phyloP scores from a whole-genome alignment of 2,113 vertebrate species.

The Clinocottus analis region DNA sequence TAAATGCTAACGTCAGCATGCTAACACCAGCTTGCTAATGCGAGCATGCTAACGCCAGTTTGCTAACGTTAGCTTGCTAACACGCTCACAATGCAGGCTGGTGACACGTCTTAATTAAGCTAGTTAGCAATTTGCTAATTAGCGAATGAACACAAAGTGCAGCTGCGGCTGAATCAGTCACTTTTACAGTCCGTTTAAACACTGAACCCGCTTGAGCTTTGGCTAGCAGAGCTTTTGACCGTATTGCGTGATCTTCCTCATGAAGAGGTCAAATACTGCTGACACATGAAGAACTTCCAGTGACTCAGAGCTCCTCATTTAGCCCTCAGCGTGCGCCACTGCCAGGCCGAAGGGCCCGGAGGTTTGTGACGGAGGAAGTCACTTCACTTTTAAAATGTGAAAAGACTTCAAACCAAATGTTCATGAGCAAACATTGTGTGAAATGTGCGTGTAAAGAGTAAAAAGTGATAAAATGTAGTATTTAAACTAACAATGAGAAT shows the following conservation, averaged over 20 bases:
- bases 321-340: slow-evolving; percentile 6
- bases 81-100: not conserved
- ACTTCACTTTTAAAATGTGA: no score
- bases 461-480: no score
- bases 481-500: no score
- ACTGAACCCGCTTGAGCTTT: not conserved
- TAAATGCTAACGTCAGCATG: not conserved
- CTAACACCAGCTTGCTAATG: not conserved
- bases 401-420: no score
- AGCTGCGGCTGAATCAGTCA: not conserved
- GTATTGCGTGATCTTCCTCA: not conserved
- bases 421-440: no score
- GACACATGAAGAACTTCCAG: not conserved
- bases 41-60: no score
- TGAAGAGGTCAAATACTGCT: slow-evolving; percentile 4
- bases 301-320: not conserved
- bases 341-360: not conserved
- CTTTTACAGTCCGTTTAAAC: not conserved
- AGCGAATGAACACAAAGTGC: not conserved
- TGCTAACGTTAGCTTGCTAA: not conserved
- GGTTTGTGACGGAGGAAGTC: not conserved
- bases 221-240: not conserved
- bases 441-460: no score
- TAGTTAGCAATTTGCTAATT: not conserved
- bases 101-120: not conserved